phyloP scores from a whole-genome alignment of 2,113 vertebrate genomes.

The Hemibagrus wyckioides region DNA sequence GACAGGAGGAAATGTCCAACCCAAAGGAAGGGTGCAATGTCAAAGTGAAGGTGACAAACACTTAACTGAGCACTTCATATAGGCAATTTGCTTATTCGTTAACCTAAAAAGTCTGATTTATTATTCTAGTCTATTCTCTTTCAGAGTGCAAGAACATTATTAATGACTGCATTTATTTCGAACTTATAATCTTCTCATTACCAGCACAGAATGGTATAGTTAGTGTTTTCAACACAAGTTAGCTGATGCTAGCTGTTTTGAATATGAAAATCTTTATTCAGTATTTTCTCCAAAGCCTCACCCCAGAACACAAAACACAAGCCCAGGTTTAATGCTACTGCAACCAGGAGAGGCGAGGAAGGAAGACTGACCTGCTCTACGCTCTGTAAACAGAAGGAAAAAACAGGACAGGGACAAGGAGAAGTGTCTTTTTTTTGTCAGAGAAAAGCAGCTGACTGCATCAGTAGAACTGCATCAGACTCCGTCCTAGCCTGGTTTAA shows the following conservation, averaged over 20 bases:
- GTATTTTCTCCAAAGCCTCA: background rate
- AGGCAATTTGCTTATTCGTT: background rate
- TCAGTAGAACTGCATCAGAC: background rate
- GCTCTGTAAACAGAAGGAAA: no score
- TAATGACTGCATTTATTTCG: background rate
- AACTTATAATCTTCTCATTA: background rate
- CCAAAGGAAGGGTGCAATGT: background rate
- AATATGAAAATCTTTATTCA: background rate
- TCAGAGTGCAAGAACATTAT: background rate
- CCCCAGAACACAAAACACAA: background rate
- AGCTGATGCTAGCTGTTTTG: background rate
- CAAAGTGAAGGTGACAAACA: background rate
- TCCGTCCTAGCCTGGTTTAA: background rate
- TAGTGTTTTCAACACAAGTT: background rate
- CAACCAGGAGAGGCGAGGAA: background rate
- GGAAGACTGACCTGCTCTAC: background rate
- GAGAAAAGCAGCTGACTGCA: background rate
- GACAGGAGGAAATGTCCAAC: slow-evolving; percentile 15
- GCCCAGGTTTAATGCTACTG: background rate
- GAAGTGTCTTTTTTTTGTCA: background rate
- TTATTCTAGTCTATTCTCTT: background rate
- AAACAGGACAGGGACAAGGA: no score
- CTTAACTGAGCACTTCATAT: background rate
- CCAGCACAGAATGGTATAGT: background rate
- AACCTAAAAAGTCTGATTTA: background rate